Evolutionary conservation across 2,797 vertebrate genomes (phyloP).

Genomic region (Phaenicophaeus curvirostris): DNA sequence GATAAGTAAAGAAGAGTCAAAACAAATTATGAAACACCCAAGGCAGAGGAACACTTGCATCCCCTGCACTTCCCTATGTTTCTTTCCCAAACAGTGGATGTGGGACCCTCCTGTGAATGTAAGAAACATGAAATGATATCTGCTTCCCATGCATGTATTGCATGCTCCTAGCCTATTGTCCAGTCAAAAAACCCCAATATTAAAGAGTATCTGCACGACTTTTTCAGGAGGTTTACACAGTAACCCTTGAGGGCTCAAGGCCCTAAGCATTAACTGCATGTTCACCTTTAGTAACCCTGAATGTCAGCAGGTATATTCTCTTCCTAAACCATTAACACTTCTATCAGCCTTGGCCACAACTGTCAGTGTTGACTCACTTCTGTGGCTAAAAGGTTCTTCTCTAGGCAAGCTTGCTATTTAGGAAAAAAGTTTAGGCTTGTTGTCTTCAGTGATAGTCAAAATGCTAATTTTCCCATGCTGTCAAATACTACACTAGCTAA

Average conservation of each 20-base stretch:
- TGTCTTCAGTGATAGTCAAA: not conserved
- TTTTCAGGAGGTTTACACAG: not conserved
- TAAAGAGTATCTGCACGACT: not conserved
- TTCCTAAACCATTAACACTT: not conserved
- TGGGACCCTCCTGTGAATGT: not conserved
- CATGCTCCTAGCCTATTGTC: not conserved
- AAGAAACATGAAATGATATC: not conserved
- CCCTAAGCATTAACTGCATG: not conserved
- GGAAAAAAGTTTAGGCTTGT: not conserved
- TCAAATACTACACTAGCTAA: not conserved
- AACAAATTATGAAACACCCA: not conserved
- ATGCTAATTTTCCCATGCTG: not conserved
- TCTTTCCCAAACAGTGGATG: not conserved
- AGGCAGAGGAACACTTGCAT: not conserved
- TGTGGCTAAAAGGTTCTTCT: not conserved
- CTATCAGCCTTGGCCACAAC: not conserved
- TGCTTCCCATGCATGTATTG: not conserved
- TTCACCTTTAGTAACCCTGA: not conserved
- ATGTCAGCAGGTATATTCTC: not conserved
- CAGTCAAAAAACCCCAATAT: not conserved
- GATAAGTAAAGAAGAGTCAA: not conserved
- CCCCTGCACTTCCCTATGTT: not conserved
- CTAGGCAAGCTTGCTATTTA: not conserved
- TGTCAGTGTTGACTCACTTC: not conserved
- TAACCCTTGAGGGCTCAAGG: not conserved